These are phyloP conservation scores for Margarornis squamiger DNA, from an alignment of 2,797 vertebrate genomes.

Conservation along the genomic window DNA sequence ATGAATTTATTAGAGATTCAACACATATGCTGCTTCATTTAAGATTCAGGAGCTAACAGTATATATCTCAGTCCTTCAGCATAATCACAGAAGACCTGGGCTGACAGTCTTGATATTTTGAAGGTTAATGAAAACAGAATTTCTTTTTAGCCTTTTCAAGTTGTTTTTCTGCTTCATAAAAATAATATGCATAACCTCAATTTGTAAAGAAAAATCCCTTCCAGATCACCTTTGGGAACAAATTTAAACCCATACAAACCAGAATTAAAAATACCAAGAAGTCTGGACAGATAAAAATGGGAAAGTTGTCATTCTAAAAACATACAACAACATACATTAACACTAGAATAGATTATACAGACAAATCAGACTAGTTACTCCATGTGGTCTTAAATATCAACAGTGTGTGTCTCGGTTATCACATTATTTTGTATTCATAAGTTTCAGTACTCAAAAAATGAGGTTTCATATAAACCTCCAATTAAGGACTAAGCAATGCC, in stretches of 20 bases:
- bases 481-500: slow-evolving; percentile 25
- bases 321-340: not conserved
- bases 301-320: not conserved
- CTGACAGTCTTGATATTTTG: slow-evolving; percentile 55
- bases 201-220: not conserved
- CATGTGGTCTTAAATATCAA: not conserved
- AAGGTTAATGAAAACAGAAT: slow-evolving; percentile 65
- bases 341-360: not conserved
- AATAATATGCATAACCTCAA: not conserved
- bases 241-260: not conserved
- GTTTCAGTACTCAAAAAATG: slow-evolving; percentile 16
- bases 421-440: slow-evolving; percentile 12
- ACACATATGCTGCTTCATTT: slow-evolving; percentile 58
- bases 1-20: slow-evolving; percentile 55
- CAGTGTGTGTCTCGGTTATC: not conserved
- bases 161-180: slow-evolving; percentile 18
- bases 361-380: not conserved
- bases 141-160: slow-evolving; percentile 60
- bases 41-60: slow-evolving; percentile 55
- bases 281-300: not conserved
- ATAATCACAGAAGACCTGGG: slow-evolving; percentile 21
- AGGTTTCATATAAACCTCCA: slow-evolving; percentile 46
- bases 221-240: not conserved
- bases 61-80: slow-evolving; percentile 45
- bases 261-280: not conserved